phyloP scores from a whole-genome alignment of 2,797 vertebrate genomes.

The Macrochelys suwanniensis region DNA sequence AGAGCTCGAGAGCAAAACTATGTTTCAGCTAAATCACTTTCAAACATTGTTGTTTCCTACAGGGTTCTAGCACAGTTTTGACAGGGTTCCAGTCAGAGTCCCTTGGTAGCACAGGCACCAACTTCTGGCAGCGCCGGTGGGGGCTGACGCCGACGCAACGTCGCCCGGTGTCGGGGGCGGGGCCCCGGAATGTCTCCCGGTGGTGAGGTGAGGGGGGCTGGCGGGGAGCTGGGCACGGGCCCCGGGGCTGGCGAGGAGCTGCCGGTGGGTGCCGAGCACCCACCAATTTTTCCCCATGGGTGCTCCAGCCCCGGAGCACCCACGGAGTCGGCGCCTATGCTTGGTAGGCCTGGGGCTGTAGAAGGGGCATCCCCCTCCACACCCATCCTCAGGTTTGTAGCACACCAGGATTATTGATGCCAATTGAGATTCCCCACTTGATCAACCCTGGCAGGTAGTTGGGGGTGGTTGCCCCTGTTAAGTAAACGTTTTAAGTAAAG shows the following conservation, averaged over 20 bases:
- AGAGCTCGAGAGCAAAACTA: slow-evolving; percentile 8
- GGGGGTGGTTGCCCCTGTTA: background rate
- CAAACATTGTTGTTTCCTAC: slow-evolving; percentile 31
- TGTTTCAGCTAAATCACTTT: background rate
- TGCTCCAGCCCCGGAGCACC: too few relatives aligned
- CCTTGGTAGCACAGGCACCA: background rate
- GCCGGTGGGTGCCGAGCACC: too few relatives aligned
- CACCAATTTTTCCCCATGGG: too few relatives aligned
- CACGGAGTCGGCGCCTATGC: background rate
- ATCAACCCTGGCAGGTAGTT: background rate
- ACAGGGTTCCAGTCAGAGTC: background rate
- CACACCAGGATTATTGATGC: background rate
- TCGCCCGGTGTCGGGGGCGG: too few relatives aligned
- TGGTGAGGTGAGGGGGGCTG: too few relatives aligned
- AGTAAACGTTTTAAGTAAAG: background rate
- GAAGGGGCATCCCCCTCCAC: background rate
- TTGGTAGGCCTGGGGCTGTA: background rate
- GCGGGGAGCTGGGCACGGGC: too few relatives aligned
- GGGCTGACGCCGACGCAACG: too few relatives aligned
- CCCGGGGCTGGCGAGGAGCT: too few relatives aligned
- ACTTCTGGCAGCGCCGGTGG: too few relatives aligned
- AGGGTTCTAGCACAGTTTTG: slow-evolving; percentile 42
- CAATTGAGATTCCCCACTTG: background rate
- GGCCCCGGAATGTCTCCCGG: too few relatives aligned
- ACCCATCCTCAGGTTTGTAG: background rate